Conservation (phyloP, 2,888 invertebrate species). For the Neria commutata region DNA sequence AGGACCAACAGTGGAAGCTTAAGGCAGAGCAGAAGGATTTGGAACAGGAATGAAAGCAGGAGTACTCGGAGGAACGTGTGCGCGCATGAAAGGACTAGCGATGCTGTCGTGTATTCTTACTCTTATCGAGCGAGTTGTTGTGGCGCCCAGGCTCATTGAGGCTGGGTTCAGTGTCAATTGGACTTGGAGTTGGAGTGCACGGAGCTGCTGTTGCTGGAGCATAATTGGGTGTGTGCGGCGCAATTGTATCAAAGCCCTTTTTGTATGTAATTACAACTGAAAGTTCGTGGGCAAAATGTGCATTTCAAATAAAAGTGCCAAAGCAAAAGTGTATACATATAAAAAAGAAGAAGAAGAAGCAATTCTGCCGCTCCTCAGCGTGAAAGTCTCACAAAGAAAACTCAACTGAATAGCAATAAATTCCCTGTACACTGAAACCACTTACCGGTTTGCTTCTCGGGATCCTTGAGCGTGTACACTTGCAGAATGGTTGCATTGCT, state of each 20-base stretch:
- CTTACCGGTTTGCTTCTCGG: conserved; percentile 74
- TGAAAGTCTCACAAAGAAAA: no score
- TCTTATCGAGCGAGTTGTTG: conserved; percentile 28
- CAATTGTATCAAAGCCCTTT: conserved; percentile 38
- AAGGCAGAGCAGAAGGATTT: no score
- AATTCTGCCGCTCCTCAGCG: no score
- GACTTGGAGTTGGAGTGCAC: conserved; percentile 24
- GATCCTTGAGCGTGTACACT: conserved; percentile 75
- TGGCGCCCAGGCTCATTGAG: no score
- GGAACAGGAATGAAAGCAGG: no score
- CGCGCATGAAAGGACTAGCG: background rate
- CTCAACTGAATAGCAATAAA: background rate
- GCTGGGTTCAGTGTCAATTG: conserved; percentile 28
- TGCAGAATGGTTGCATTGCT: conserved; percentile 71
- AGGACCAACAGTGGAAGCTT: no score
- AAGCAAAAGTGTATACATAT: conserved; percentile 26
- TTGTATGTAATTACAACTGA: conserved; percentile 57
- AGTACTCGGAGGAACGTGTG: no score
- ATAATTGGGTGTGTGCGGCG: conserved; percentile 28
- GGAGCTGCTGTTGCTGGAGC: conserved; percentile 24
- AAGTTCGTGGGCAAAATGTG: conserved; percentile 37
- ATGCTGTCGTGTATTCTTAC: conserved; percentile 22
- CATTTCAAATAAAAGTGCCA: conserved; percentile 23
- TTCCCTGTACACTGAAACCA: conserved; percentile 6
- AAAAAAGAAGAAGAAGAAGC: conserved; percentile 11